Base-by-base conservation (phyloP, 2,888 invertebrate species). In the Eumacrocentrus americanus region DNA sequence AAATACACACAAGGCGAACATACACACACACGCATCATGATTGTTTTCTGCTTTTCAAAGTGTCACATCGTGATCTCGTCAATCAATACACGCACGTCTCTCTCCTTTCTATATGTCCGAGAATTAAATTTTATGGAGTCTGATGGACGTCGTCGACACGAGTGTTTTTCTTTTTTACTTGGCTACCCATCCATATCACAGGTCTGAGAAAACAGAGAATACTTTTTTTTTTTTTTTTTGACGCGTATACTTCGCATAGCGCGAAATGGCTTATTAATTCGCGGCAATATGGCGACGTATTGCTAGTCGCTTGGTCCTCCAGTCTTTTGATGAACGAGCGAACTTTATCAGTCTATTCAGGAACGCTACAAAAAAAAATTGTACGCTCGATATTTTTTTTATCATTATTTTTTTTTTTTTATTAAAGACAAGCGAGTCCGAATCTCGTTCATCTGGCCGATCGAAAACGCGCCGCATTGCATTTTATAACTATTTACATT, bases 131-230 rank as follows among this genome's bases (percentile, higher is more conserved):
- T 37, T 38, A 18, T 12, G 52, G 11, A 11, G 22, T 11, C 5
- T 35, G 34, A 18, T 20, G 51, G 46, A 47, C 58, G 44, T 47
- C 44, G 38, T 35, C 53, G 42, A 54, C 34, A 55, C 44, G 53
- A 52, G 53, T 54, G 44, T 60, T 54, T 46, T 23, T 16, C 20
- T 42, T 16, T 22, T 47, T 58, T 54, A 61, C 62, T 59, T 62
- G 61, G 50, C 62, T 61, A 61, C 65, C 63, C 71, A 71, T 66
- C 69, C 68, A 70, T 76, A 76, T 78, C 76, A 77, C 76, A 78
- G 75, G 74, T 78, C 72, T 73, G 73, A 72, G 71, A 69, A 73
- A 77, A 69, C 68, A 67, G 65, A 64, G 66, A 66, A 64, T 65
- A 63, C 64, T 64, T 66, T n/a, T n/a, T n/a, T n/a, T n/a, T n/a